Conservation (phyloP, 2,888 invertebrate species). For the Gonocerus acuteangulatus region DNA sequence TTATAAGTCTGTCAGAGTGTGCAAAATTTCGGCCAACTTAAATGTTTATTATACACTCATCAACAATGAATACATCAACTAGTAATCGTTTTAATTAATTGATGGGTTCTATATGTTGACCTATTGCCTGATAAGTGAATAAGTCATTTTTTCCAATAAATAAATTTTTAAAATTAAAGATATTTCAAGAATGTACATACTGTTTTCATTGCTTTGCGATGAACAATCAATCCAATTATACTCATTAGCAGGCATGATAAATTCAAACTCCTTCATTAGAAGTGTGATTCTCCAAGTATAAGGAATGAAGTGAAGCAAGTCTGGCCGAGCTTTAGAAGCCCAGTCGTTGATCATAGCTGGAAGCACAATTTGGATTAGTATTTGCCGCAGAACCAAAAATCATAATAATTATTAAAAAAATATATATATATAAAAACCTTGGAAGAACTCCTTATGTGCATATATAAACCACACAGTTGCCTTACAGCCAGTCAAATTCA, state of each 20-base stretch:
- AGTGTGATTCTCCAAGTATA: conserved; percentile 92
- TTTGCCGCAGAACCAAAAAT: too few species aligned
- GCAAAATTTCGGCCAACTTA: too few species aligned
- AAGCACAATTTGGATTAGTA: neutral
- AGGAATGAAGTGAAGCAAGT: conserved; percentile 89
- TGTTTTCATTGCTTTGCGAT: conserved; percentile 89
- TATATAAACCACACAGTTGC: conserved; percentile 87
- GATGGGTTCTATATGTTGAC: too few species aligned
- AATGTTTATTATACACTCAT: too few species aligned
- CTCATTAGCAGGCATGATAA: conserved; percentile 87
- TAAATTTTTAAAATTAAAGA: too few species aligned
- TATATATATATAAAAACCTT: conserved; percentile 47
- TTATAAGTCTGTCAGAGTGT: too few species aligned
- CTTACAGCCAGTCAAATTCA: conserved; percentile 87
- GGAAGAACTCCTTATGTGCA: conserved; percentile 92
- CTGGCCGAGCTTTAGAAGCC: conserved; percentile 87
- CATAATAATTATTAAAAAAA: too few species aligned
- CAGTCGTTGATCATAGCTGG: conserved; percentile 71
- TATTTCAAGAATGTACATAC: conserved; percentile 47
- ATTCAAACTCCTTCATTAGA: conserved; percentile 87
- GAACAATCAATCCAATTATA: conserved; percentile 99
- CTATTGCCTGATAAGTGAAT: too few species aligned
- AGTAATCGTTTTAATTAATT: too few species aligned
- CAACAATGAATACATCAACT: too few species aligned
- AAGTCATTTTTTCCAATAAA: too few species aligned